Evolutionary conservation across 2,797 vertebrate genomes (phyloP), one percentile per base, ranked within the genome.

Genomic region (Myotis daubentonii): DNA sequence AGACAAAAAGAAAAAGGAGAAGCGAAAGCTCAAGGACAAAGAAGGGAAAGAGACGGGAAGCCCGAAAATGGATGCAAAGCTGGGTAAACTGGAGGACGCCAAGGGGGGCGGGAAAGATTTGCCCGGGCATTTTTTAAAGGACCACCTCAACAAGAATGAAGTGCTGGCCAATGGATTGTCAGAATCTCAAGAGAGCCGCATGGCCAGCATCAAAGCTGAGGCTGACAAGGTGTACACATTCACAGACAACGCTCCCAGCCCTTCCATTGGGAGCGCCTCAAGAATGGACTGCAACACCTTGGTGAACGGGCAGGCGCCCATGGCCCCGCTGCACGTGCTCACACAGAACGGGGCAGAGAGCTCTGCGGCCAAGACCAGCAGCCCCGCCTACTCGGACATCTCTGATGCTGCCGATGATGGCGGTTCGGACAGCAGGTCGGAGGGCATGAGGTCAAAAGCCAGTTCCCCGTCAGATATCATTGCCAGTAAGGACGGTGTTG

Each of bases 201-300:
- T 99, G 99, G 99, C 99, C n/a, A 99, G 99, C 88, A 99, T 99
- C 97, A 99, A 99, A 89, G 99, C 99, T 0, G 99, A 99, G 98
- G 99, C 99, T 0, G 99, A 99, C 97, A 99, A 99, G 98, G 99
- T 99, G 80, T 99, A 99, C 98, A 99, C 99, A 0, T 99, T 99
- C 97, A 99, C 99, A 0, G 99, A 99, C 98, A 99, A 99, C 4
- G 99, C 99, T 0, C 99, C 99, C 72, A 99, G 99, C 97, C 99
- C 99, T 8, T 99, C 99, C 76, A 99, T 99, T 1, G 99, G 99
- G 51, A 98, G 99, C 66, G 99, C 99, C 66, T 99, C 99, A 0
- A 98, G 99, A 88, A 98, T 99, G 82, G 99, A 99, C 72, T 98
- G 99, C 55, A 98, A 98, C 96, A 98, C 98, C 83, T 96, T 99